A percentile compares a stretch with the other conserved stretches of the same genome.
Evolutionary conservation across 2,888 invertebrate genomes (phyloP).

Genomic region (Cantharis rufa): DNA sequence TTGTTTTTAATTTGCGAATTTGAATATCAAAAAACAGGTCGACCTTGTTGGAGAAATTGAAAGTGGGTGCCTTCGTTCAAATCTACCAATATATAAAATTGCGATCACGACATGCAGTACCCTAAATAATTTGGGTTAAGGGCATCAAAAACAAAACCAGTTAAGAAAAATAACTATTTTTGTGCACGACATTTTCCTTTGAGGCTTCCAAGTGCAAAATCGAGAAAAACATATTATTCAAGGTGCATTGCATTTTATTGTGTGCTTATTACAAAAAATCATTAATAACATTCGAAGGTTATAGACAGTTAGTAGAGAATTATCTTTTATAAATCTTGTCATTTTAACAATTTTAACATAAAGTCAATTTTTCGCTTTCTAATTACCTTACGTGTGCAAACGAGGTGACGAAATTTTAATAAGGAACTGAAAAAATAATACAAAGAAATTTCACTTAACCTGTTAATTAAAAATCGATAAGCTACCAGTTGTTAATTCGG

Average conservation of each 20-base stretch:
- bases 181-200: constrained; percentile 4
- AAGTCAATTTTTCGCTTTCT: background rate
- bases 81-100: constrained; percentile 1
- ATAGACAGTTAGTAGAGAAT: background rate
- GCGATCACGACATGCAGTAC: constrained; percentile 1
- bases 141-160: constrained; percentile 15
- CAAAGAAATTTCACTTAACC: background rate
- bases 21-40: background rate
- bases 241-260: background rate
- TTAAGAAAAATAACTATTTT: constrained; percentile 6
- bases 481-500: background rate
- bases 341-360: background rate
- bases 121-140: constrained; percentile 16
- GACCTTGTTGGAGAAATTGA: constrained; percentile 2
- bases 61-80: background rate
- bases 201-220: background rate
- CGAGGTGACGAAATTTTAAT: background rate
- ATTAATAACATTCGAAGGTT: background rate
- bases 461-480: background rate
- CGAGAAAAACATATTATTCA: background rate
- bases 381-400: background rate
- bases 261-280: background rate
- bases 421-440: background rate
- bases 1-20: background rate
- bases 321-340: background rate